Evolutionary conservation across 2,113 vertebrate species (phyloP).

Genomic region (Acinonyx jubatus): DNA sequence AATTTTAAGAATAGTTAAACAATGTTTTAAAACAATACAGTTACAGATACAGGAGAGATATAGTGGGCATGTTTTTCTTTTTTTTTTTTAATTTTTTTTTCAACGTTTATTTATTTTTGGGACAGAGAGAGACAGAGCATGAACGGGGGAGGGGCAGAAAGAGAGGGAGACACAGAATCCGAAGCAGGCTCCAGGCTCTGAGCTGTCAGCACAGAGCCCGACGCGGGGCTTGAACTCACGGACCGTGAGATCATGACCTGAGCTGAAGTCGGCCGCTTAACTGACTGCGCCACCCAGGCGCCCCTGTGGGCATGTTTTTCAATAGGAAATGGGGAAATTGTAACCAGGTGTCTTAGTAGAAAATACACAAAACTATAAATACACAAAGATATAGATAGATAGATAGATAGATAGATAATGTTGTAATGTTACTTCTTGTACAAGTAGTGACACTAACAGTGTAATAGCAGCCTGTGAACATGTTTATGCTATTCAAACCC

Average conservation of each 20-base stretch:
- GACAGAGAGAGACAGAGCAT: too few species aligned
- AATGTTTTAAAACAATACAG: not conserved
- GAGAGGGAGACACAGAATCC: too few species aligned
- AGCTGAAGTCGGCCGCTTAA: too few species aligned
- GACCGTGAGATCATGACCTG: too few species aligned
- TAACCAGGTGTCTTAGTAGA: not conserved
- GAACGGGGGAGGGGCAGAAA: too few species aligned
- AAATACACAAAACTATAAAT: not conserved
- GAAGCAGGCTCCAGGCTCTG: too few species aligned
- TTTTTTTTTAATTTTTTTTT: too few species aligned
- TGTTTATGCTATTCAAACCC: not conserved
- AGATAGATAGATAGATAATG: not conserved
- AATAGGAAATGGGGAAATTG: not conserved
- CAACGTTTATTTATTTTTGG: too few species aligned
- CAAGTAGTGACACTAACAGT: not conserved
- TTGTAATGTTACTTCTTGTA: not conserved
- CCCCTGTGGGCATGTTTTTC: not conserved
- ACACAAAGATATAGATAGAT: not conserved
- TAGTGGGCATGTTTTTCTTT: not conserved
- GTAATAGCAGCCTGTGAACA: not conserved
- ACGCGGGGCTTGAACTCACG: too few species aligned
- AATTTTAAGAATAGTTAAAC: not conserved
- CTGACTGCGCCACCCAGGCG: too few species aligned
- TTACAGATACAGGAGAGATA: not conserved
- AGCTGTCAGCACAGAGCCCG: too few species aligned